A percentile compares a stretch with the other conserved stretches of the same genome.
Conservation (phyloP, 2,113 vertebrate genomes). For the Chionodraco myersi region DNA sequence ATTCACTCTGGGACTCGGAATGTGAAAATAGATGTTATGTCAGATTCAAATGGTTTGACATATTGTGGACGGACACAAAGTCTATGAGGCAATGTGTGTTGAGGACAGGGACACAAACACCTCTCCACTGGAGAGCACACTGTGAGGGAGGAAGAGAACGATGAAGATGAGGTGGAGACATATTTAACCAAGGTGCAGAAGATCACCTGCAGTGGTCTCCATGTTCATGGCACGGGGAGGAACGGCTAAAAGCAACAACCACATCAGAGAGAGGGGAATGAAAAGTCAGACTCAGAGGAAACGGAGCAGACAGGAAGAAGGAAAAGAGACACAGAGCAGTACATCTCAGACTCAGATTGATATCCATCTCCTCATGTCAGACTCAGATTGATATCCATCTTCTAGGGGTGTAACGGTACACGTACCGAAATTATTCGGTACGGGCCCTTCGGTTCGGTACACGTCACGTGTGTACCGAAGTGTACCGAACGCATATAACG, state of each 20-base stretch:
- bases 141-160: slow-evolving; percentile 37
- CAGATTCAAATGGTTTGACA: background rate
- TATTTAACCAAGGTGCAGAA: slow-evolving; percentile 83
- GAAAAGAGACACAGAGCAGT: background rate
- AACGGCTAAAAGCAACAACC: slow-evolving; percentile 90
- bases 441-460: too few relatives aligned
- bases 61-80: background rate
- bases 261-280: slow-evolving; percentile 78
- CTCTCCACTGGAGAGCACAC: slow-evolving; percentile 71
- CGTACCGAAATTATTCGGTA: too few relatives aligned
- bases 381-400: too few relatives aligned
- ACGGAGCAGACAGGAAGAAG: background rate
- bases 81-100: slow-evolving; percentile 31
- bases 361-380: too few relatives aligned
- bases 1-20: background rate
- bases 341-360: too few relatives aligned
- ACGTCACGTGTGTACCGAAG: too few relatives aligned
- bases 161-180: slow-evolving; percentile 43
- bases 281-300: slow-evolving; percentile 56
- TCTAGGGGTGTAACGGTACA: background rate
- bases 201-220: slow-evolving; percentile 98
- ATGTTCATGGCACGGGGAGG: slow-evolving; percentile 97
- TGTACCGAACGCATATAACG: too few relatives aligned
- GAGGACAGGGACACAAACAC: slow-evolving; percentile 53
- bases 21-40: background rate